Conservation (phyloP, 2,888 invertebrate species). For the Orchestes rusci region DNA sequence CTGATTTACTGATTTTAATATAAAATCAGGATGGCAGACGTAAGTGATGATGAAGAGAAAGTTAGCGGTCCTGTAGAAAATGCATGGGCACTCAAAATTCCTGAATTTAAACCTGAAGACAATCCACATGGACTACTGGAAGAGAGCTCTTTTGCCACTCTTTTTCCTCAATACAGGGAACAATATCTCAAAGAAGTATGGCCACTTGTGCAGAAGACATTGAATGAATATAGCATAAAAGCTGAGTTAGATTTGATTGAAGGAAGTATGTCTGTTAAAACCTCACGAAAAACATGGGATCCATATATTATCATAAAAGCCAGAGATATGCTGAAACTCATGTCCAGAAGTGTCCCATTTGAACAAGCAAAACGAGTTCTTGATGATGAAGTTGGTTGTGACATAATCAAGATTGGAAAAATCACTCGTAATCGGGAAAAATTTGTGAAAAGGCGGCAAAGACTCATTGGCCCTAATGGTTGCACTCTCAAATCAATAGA, state of each 20-base stretch:
- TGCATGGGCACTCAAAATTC: conserved; percentile 82
- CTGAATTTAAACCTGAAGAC: conserved; percentile 79
- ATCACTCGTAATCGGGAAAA: conserved; percentile 86
- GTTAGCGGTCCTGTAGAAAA: conserved; percentile 62
- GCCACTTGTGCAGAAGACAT: conserved; percentile 84
- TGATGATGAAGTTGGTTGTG: conserved; percentile 86
- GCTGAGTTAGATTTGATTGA: conserved; percentile 90
- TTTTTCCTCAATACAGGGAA: conserved; percentile 97
- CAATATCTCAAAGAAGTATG: conserved; percentile 91
- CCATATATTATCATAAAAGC: conserved; percentile 96
- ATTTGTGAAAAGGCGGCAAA: conserved; percentile 89
- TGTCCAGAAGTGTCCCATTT: conserved; percentile 93
- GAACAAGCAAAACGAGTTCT: conserved; percentile 87
- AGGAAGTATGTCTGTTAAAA: conserved; percentile 89
- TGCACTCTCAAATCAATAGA: conserved; percentile 97
- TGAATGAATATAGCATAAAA: conserved; percentile 71
- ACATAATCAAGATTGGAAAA: conserved; percentile 94
- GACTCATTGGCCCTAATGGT: conserved; percentile 96
- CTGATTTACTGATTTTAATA: too few relatives aligned
- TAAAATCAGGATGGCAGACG: conserved; percentile 23
- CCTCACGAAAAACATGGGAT: conserved; percentile 97
- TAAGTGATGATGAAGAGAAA: conserved; percentile 28
- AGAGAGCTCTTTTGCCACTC: conserved; percentile 93
- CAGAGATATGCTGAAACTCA: conserved; percentile 88
- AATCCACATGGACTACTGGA: conserved; percentile 83